Base-by-base conservation (phyloP, 2,113 vertebrate genomes). In the Stercorarius parasiticus region DNA sequence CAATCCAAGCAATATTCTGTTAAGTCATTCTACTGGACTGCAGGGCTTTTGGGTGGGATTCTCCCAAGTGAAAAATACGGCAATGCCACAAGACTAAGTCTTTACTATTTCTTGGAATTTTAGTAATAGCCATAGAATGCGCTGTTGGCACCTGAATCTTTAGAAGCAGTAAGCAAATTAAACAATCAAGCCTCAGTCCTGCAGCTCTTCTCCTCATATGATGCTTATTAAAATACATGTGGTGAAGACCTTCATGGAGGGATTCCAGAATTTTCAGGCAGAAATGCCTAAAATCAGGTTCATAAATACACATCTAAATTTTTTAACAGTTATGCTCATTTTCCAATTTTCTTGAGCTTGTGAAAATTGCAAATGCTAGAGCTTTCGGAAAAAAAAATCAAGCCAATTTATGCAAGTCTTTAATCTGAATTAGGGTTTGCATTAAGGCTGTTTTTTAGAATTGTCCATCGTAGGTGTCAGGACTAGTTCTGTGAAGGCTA, bases 21-120 rank as follows among this genome's bases (percentile, higher is more conserved):
- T 93, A 94, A 91, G 74, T 96, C 91, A 96, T 87, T 93, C 79
- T 93, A 4, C 29, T 88, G 91, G 89, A 89, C 71, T 80, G 79
- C 91, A 88, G 72, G 15, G 53, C 38, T 82, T 77, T 62, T 91
- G 93, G 70, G 84, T 94, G 95, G 89, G 88, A 86, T 91, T 96
- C 83, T 97, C 93, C 91, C 93, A 87, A 91, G 87, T 74, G 95
- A 71, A 93, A 94, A 93, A 95, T 72, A 89, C 1, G 3, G 59
- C 55, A 93, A 36, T 87, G n/a, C 42, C 49, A 53, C 66, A 86
- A 85, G 45, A 55, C 36, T 43, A 73, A 95, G 73, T 94, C 73
- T 36, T 88, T 52, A 79, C 40, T 87, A 15, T 91, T 95, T 95
- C 95, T 88, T 95, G 89, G 91, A 95, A 95, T 95, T 95, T 94